Base-by-base conservation (phyloP, 2,888 invertebrate species). In the Drosophila vallismaia region DNA sequence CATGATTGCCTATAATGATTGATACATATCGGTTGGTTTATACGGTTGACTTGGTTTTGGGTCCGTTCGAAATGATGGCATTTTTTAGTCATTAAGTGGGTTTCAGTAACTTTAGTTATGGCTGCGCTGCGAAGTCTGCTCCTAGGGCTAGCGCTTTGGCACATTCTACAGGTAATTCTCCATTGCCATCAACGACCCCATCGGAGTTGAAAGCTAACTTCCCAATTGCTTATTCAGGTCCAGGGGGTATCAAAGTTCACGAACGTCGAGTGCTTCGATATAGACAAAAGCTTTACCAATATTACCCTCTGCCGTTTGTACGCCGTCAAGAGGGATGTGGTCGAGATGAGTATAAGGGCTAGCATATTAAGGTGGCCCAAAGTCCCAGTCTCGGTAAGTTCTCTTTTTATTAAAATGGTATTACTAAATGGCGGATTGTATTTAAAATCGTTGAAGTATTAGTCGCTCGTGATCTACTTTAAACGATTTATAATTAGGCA, bases 291-390 rank as follows among this genome's bases (percentile, higher is more conserved):
- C 29, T 67, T 76, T 10, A 71, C 77, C 4, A 24, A 44, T 8
- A 75, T 88, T 14, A 69, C 56, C 7, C 38, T 58, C n/a, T 86
- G 86, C 24, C 88, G 86, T 0, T 40, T 86, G 29, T 73, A 77
- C 14, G 86, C 88, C 14, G 62, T 86, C 0, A 79, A 88, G 42
- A 86, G 86, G 4, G 81, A 88, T 53, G 86, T 86, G 3, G 81
- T 66, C n/a, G 86, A 86, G 63, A 70, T 86, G 75, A 76, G 72
- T 31, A 9, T 86, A 12, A 53, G 42, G 3, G 62, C 52, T 0
- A 57, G 67, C n/a, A 71, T 86, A 9, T 8, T 81, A 2, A 14
- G 69, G 9, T 53, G 74, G 24, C 88, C 78, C 10, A 71, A 74
- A 49, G 50, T 33, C 12, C 80, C 75, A 44, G 31, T 83, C 44